phyloP scores from a whole-genome alignment of 1,140 invertebrate species.

The Probaryconus sp. region DNA sequence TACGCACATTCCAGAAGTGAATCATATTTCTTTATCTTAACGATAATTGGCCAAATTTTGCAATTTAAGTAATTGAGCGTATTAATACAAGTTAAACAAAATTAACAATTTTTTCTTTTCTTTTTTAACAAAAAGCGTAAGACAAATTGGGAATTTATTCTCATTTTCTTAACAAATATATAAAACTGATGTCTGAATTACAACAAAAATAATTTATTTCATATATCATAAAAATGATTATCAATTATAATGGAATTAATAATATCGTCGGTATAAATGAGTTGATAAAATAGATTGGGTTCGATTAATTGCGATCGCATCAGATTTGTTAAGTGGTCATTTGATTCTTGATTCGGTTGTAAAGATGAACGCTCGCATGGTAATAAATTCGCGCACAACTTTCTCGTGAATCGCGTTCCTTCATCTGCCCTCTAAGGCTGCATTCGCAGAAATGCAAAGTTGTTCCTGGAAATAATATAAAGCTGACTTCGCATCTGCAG shows the following conservation, averaged over 20 bases:
- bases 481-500: conserved; percentile 71
- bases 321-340: conserved; percentile 38
- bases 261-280: too few species aligned
- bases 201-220: too few species aligned
- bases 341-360: conserved; percentile 32
- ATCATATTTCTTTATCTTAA: conserved; percentile 20
- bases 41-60: conserved; percentile 1
- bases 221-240: too few species aligned
- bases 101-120: too few species aligned
- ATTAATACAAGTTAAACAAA: too few species aligned
- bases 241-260: conserved; percentile 34
- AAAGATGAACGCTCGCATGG: conserved; percentile 3
- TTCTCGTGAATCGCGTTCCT: conserved; percentile 49
- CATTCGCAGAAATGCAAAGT: conserved; percentile 67
- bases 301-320: conserved; percentile 38
- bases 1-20: conserved; percentile 72
- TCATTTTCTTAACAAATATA: too few species aligned
- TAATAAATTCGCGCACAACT: conserved; percentile 56
- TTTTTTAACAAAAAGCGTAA: too few species aligned
- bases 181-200: too few species aligned
- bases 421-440: conserved; percentile 34
- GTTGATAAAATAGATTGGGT: conserved; percentile 31
- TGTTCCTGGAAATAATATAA: conserved; percentile 74
- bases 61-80: background rate
- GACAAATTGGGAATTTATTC: too few species aligned